phyloP scores from a whole-genome alignment of 2,113 vertebrate species.

The Passer domesticus region DNA sequence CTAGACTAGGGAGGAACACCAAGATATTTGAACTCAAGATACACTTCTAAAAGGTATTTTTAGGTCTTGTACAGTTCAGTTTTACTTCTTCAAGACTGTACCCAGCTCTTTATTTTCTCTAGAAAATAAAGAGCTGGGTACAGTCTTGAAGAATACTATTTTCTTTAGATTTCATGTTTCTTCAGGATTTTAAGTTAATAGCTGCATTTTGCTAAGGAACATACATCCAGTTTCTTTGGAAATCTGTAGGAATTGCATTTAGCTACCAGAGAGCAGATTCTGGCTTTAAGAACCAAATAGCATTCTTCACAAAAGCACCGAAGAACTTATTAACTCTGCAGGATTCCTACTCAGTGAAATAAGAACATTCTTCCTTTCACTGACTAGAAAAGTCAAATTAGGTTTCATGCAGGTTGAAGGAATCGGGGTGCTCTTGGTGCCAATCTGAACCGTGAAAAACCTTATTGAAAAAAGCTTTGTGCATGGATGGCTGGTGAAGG shows the following conservation, averaged over 20 bases:
- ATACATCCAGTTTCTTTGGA: not conserved
- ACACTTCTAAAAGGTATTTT: not conserved
- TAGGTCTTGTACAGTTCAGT: not conserved
- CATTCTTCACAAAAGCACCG: not conserved
- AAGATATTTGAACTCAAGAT: not conserved
- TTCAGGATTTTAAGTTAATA: slow-evolving; percentile 1
- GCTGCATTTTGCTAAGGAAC: not conserved
- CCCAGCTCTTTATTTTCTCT: not conserved
- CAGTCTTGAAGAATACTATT: not conserved
- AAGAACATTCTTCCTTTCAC: not conserved
- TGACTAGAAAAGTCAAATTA: not conserved
- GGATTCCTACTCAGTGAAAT: not conserved
- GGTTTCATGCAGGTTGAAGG: not conserved
- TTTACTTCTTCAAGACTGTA: not conserved
- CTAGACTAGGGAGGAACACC: not conserved
- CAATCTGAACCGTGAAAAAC: not conserved
- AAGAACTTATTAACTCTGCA: slow-evolving; percentile 24
- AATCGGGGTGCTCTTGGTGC: not conserved
- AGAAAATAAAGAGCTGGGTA: no score
- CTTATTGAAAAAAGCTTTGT: not conserved
- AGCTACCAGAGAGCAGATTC: not conserved
- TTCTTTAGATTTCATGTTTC: not conserved
- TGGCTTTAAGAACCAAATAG: not conserved
- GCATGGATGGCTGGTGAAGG: not conserved
- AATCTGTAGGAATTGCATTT: not conserved